Conservation (phyloP, 1,140 invertebrate species). For the Pantala flavescens region DNA sequence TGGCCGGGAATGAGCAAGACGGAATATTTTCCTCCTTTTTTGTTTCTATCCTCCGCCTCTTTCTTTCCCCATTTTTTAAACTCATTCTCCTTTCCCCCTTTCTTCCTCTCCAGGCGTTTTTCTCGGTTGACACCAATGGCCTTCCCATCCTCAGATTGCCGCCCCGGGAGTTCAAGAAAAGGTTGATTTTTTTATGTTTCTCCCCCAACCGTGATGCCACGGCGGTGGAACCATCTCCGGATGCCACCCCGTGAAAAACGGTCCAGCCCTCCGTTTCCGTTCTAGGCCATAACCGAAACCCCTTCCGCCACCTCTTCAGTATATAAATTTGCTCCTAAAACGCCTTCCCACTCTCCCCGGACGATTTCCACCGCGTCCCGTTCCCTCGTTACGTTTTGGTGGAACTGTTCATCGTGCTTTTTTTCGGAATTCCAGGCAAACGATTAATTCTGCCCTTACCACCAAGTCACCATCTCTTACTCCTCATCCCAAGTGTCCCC, state of each 20-base stretch:
- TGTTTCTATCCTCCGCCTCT: background rate
- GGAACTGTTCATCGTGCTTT: background rate
- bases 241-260: conserved; percentile 3
- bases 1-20: background rate
- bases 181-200: background rate
- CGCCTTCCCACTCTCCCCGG: background rate
- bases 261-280: background rate
- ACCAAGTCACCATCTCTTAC: background rate
- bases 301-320: background rate
- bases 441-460: background rate
- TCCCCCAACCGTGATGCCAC: background rate
- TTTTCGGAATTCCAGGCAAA: conserved; percentile 1
- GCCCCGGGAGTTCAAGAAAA: background rate
- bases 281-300: background rate
- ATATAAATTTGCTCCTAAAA: background rate
- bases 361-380: background rate
- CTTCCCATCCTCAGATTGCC: background rate
- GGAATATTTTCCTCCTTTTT: background rate
- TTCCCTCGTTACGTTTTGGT: conserved; percentile 1
- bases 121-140: background rate
- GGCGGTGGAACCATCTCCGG: background rate
- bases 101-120: no score
- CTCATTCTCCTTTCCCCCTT: background rate
- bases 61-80: background rate
- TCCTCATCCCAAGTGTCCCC: background rate